Conservation (phyloP, 2,113 vertebrate genomes). For the Oryzias curvinotus region DNA sequence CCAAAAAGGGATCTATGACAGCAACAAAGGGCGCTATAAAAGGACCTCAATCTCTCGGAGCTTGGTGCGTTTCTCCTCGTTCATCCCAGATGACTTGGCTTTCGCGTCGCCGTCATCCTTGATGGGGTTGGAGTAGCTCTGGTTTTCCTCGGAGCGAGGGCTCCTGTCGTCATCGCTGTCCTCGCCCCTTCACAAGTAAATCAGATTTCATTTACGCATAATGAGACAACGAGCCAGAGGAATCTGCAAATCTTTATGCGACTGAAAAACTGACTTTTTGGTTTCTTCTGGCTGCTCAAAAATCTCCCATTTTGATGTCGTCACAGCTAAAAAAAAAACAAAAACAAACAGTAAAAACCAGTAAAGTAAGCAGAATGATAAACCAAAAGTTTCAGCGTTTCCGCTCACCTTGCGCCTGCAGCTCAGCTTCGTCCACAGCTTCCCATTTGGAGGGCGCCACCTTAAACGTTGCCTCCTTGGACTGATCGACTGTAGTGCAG, state of each 20-base stretch:
- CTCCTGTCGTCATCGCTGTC: slow-evolving; percentile 88
- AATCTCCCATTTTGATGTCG: slow-evolving; percentile 96
- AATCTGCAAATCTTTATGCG: background rate
- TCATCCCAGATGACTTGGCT: slow-evolving; percentile 92
- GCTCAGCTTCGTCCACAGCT: slow-evolving; percentile 91
- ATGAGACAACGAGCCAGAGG: background rate
- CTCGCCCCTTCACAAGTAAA: slow-evolving; percentile 78
- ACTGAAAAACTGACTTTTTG: slow-evolving; percentile 78
- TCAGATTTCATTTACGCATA: background rate
- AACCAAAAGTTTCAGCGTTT: background rate
- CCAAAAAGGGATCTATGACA: too few relatives aligned
- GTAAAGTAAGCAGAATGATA: background rate
- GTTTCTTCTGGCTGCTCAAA: slow-evolving; percentile 94
- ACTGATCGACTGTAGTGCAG: slow-evolving; percentile 66
- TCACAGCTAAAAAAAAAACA: slow-evolving; percentile 82
- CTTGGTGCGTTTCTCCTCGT: slow-evolving; percentile 95
- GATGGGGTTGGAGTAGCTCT: slow-evolving; percentile 86
- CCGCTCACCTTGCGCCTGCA: slow-evolving; percentile 89
- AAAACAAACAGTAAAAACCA: background rate
- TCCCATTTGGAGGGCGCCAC: slow-evolving; percentile 98
- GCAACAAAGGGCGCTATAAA: too few relatives aligned
- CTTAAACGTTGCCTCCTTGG: slow-evolving; percentile 93
- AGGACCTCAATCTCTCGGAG: slow-evolving; percentile 95
- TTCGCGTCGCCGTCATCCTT: slow-evolving; percentile 89
- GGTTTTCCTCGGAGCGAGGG: slow-evolving; percentile 87